Evolutionary conservation across 1,140 invertebrate genomes (phyloP).

Genomic region (Drosophila obscura): DNA sequence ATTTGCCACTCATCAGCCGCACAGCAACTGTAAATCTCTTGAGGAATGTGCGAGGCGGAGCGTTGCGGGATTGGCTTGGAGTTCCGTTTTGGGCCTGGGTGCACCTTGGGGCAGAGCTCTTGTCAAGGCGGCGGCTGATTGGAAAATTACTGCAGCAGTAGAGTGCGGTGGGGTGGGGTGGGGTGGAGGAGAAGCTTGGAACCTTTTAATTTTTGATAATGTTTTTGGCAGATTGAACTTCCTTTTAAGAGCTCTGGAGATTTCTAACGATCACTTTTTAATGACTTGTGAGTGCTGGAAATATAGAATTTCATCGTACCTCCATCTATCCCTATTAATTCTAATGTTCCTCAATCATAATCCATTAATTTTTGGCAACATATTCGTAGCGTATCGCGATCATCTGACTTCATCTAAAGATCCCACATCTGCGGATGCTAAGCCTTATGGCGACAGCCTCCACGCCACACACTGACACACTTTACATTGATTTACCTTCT

Average conservation of each 20-base stretch:
- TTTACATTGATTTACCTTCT: conserved; percentile 63
- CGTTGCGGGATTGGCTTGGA: too few species aligned
- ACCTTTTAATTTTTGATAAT: conserved; percentile 8
- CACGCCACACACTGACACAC: conserved; percentile 58
- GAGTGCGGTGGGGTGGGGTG: conserved; percentile 2
- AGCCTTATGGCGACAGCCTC: too few species aligned
- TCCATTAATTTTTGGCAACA: not conserved
- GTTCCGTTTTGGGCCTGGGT: not conserved
- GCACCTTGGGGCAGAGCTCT: conserved; percentile 21
- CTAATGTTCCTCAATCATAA: too few species aligned
- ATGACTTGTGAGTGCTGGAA: too few species aligned
- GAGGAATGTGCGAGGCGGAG: conserved; percentile 26
- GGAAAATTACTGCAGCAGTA: conserved; percentile 24
- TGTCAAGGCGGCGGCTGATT: conserved; percentile 33
- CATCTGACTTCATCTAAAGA: not conserved
- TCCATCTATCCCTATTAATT: too few species aligned
- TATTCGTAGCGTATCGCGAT: not conserved
- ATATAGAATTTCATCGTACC: too few species aligned
- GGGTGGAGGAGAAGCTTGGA: conserved; percentile 10
- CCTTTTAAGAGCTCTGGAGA: not conserved
- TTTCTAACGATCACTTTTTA: not conserved
- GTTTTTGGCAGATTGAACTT: not conserved
- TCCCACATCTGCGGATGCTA: not conserved
- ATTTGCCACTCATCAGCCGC: conserved; percentile 49
- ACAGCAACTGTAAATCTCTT: conserved; percentile 29